Conservation (phyloP, 2,888 invertebrate genomes). For the Calameuta idolon region DNA sequence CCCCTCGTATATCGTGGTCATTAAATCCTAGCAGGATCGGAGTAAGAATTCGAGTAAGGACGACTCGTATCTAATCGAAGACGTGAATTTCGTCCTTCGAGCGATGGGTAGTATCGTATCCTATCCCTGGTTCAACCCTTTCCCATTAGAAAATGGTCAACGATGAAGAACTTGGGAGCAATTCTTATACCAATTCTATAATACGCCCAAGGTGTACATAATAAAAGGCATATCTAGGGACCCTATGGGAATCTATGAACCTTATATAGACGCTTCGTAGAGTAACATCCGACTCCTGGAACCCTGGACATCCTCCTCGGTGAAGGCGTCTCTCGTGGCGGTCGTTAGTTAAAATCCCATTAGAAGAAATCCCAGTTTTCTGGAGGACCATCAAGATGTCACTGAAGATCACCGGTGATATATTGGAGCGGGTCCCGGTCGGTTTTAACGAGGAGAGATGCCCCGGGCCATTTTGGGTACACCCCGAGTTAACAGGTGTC, state of each 20-base stretch:
- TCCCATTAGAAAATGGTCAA: not conserved
- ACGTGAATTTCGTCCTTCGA: constrained; percentile 24
- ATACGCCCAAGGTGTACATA: not conserved
- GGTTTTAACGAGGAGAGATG: constrained; percentile 34
- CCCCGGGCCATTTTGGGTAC: constrained; percentile 39
- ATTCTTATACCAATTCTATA: not conserved
- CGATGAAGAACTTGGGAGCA: not conserved
- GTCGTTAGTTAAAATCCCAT: constrained; percentile 63
- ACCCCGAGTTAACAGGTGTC: constrained; percentile 58
- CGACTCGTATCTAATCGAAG: constrained; percentile 37
- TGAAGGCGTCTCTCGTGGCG: not conserved
- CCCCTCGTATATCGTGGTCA: constrained; percentile 40
- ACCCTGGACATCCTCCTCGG: not conserved
- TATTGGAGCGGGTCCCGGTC: constrained; percentile 42
- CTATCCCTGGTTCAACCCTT: not conserved
- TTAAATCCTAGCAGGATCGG: constrained; percentile 43
- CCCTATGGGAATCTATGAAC: not conserved
- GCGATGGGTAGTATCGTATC: not conserved
- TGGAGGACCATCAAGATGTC: constrained; percentile 55
- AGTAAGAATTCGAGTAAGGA: constrained; percentile 42
- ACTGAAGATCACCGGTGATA: constrained; percentile 59
- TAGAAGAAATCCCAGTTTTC: constrained; percentile 57
- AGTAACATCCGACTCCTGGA: not conserved
- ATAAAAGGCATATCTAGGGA: not conserved
- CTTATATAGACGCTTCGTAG: not conserved